Evolutionary conservation across 2,888 invertebrate species (phyloP), one percentile per base, ranked within the genome.

Genomic region (Dromius quadrimaculatus): DNA sequence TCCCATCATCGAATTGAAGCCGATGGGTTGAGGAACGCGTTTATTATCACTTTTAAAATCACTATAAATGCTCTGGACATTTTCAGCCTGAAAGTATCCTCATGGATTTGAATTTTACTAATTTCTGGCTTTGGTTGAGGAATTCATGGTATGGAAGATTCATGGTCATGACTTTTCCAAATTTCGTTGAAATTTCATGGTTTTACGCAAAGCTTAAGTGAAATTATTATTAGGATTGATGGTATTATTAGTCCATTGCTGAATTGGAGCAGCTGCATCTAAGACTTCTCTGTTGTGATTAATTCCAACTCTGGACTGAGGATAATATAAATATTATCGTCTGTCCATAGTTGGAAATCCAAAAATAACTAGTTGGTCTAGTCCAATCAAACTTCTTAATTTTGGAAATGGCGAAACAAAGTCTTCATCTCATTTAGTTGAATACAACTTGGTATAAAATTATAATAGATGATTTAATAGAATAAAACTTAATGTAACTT

Each of bases 31-130:
- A 6, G 45, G 32, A 1, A 17, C 11, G 8, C 23, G 11, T 62
- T 62, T 38, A 22, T 61, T 61, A 3, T 41, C 62, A 19, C 8
- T 20, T 36, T 59, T 36, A 2, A 54, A n/a, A 1, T 62, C 62
- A 1, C 41, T 41, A 41, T 62, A 41, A 15, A 62, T 62, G 41
- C 23, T 20, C 8, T 41, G 6, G 13, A 22, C 11, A 2, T 28
- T 22, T 11, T 28, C 41, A 11, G 4, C 6, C 4, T 9, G 23
- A 13, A 13, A 15, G 45, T 62, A 71, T 85, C 85, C 74, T 85
- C 85, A 43, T 85, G 85, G 47, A 85, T 85, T 62, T 85, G 84
- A 71, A 85, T 85, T 74, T 83, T 83, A 2, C 82, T 82, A 11
- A 83, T 81, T 64, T 84, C 84, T 75, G 81, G 84, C 74, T 84